Evolutionary conservation across 2,797 vertebrate species (phyloP), one percentile per base, ranked within the genome.

Genomic region (Presbytis comata): DNA sequence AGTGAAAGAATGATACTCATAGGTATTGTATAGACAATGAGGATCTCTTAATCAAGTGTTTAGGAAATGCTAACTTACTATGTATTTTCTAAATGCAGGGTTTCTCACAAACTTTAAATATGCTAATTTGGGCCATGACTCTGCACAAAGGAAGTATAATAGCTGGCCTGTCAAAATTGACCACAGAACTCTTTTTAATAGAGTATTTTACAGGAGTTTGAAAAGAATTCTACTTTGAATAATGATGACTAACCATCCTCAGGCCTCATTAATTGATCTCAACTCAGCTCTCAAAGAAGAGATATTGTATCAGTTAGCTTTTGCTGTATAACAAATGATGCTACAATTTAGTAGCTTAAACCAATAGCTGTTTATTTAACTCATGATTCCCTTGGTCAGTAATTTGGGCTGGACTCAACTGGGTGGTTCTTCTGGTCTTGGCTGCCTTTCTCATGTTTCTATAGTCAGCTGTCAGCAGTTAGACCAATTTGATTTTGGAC

Each of bases 311-410:
- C 36, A 33, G 87, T 85, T 81, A 91, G 46, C n/a, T 91, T 95
- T 92, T 50, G 61, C 88, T 92, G 28, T 82, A 4, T 89, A 82
- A 97, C 80, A 97, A 76, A 76, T 46, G 44, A 90, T 30, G 19
- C 57, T 80, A 70, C 1, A 7, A 83, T 74, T 93, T 83, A 26
- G 33, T 88, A 55, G 24, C 6, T 89, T 88, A 80, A 89, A 55
- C 64, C 33, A 91, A 50, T 16, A 83, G 5, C 46, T 5, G 2
- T 86, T 89, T 86, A 50, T 36, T 78, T 79, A 92, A n/a, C 30
- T 92, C 8, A 3, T 36, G 30, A 75, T 89, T 96, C n/a, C 67
- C 0, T 72, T 44, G 26, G 22, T 82, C 57, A 61, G 22, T 30
- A 50, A 0, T 83, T 79, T 87, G 82, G 44, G 28, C 33, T 79